phyloP scores from a whole-genome alignment of 35 echinoderm and acorn worm species.

The Lytechinus variegatus region DNA sequence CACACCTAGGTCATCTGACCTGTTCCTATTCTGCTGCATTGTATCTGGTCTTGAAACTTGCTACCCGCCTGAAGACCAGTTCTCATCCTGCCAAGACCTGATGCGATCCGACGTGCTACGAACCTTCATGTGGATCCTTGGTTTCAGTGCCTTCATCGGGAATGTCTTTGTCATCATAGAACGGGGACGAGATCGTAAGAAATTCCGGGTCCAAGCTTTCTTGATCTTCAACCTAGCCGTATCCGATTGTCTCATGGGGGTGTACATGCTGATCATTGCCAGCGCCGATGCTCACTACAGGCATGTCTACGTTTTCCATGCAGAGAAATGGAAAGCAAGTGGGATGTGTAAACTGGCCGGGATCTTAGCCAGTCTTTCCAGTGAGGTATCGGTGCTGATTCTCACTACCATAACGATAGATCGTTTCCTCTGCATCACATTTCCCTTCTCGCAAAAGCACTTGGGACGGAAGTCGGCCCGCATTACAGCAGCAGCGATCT shows the following conservation, averaged over 20 bases:
- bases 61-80: slow-evolving; percentile 70
- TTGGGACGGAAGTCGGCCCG: slow-evolving; percentile 45
- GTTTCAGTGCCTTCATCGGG: slow-evolving; percentile 81
- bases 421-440: slow-evolving; percentile 65
- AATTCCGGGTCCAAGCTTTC: slow-evolving; percentile 69
- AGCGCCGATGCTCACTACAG: slow-evolving; percentile 70
- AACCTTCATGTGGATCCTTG: slow-evolving; percentile 89
- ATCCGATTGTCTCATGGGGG: slow-evolving; percentile 92
- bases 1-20: slow-evolving; percentile 72
- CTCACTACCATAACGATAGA: slow-evolving; percentile 64
- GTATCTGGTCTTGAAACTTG: slow-evolving; percentile 62
- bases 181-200: slow-evolving; percentile 52
- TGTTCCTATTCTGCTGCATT: slow-evolving; percentile 89
- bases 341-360: slow-evolving; percentile 61
- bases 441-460: slow-evolving; percentile 55
- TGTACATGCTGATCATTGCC: slow-evolving; percentile 92
- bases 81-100: slow-evolving; percentile 88
- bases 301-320: slow-evolving; percentile 71
- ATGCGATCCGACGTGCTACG: slow-evolving; percentile 66
- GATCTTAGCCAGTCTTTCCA: slow-evolving; percentile 64
- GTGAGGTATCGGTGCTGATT: slow-evolving; percentile 65
- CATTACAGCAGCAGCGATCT: slow-evolving; percentile 36
- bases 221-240: slow-evolving; percentile 88
- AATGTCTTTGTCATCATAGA: slow-evolving; percentile 79
- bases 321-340: slow-evolving; percentile 63